These are phyloP conservation scores for Punctoribates punctum DNA, from an alignment of 2,888 invertebrate genomes.

Conservation along the genomic window DNA sequence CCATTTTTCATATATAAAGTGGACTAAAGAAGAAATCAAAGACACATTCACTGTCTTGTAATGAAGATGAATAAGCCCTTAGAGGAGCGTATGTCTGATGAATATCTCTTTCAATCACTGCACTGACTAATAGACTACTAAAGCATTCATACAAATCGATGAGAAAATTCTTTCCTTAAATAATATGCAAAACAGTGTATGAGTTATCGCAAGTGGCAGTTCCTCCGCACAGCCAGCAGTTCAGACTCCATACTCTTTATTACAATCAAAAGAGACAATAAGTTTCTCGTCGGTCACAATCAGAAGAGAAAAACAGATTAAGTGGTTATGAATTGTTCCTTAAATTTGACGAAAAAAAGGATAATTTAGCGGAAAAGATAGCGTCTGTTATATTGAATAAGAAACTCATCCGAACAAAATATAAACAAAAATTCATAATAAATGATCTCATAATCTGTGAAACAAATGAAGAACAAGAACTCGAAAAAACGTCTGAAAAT, in stretches of 20 bases:
- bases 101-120: slow-evolving; percentile 5
- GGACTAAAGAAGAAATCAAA: not conserved
- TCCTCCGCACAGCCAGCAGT: too few relatives aligned
- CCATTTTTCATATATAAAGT: not conserved
- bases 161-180: not conserved
- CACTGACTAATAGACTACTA: not conserved
- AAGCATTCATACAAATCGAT: not conserved
- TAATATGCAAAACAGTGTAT: not conserved
- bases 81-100: not conserved
- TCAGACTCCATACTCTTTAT: not conserved
- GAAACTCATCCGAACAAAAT: not conserved
- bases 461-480: not conserved
- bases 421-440: slow-evolving; percentile 7
- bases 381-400: not conserved
- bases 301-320: not conserved
- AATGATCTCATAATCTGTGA: slow-evolving; percentile 12
- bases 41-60: slow-evolving; percentile 1
- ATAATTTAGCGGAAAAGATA: not conserved
- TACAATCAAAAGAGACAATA: not conserved
- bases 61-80: slow-evolving; percentile 12
- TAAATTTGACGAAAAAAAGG: not conserved
- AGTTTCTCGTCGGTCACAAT: not conserved
- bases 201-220: too few relatives aligned
- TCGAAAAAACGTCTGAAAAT: not conserved
- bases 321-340: not conserved